These are phyloP conservation scores for Plagodis pulveraria DNA, from an alignment of 2,888 invertebrate species.

Conservation along the genomic window DNA sequence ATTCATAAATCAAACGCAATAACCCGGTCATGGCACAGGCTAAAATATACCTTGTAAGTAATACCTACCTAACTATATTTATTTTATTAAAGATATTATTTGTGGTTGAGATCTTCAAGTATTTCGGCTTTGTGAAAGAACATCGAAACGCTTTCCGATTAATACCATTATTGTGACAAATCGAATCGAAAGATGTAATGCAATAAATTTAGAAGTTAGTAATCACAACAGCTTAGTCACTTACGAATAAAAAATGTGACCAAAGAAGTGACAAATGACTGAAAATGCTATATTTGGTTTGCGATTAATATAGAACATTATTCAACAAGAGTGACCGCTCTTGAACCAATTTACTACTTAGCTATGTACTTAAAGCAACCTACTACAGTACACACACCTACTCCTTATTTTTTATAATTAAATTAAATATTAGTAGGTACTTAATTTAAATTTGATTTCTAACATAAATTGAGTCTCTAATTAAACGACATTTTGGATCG, in stretches of 20 bases:
- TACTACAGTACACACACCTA: too few relatives aligned
- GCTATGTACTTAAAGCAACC: not conserved
- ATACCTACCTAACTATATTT: constrained; percentile 16
- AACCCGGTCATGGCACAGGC: constrained; percentile 24
- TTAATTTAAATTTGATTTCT: too few relatives aligned
- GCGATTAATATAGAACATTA: constrained; percentile 41
- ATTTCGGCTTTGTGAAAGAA: not conserved
- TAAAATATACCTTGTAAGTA: not conserved
- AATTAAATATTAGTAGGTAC: too few relatives aligned
- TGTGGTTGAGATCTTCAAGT: constrained; percentile 19
- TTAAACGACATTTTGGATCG: too few relatives aligned
- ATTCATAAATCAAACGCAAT: constrained; percentile 32
- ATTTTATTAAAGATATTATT: too few relatives aligned
- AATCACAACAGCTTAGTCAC: constrained; percentile 19
- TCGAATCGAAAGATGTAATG: constrained; percentile 6
- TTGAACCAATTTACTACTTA: constrained; percentile 40
- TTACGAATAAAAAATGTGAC: constrained; percentile 15
- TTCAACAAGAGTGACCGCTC: constrained; percentile 42
- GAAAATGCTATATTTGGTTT: constrained; percentile 18
- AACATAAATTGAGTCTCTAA: too few relatives aligned
- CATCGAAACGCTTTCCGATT: not conserved
- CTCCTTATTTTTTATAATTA: too few relatives aligned
- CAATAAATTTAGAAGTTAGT: constrained; percentile 3
- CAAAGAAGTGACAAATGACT: constrained; percentile 25
- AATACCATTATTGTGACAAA: constrained; percentile 19